Evolutionary conservation across 2,888 invertebrate species (phyloP).

Genomic region (Xestia c-nigrum): DNA sequence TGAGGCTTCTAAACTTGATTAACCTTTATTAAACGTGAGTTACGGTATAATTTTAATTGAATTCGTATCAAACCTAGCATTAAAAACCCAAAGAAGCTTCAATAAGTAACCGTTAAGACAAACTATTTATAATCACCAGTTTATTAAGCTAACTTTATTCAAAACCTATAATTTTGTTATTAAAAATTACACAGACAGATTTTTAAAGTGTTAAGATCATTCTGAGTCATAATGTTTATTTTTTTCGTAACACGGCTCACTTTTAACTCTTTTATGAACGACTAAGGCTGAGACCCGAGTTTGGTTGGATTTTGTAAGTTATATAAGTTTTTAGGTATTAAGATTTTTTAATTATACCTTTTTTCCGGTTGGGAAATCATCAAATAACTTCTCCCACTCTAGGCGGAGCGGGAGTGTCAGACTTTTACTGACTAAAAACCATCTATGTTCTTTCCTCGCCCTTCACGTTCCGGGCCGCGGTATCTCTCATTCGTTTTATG

Average conservation of each 20-base stretch:
- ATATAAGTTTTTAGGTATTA: background rate
- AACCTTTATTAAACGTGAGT: constrained; percentile 44
- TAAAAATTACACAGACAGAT: constrained; percentile 73
- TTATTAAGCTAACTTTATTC: constrained; percentile 56
- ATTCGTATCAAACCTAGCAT: constrained; percentile 52
- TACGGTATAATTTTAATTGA: constrained; percentile 59
- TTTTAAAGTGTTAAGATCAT: constrained; percentile 76
- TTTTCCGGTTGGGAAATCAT: no score
- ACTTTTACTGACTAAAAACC: no score
- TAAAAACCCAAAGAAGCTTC: constrained; percentile 46
- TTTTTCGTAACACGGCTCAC: constrained; percentile 65
- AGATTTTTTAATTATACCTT: background rate
- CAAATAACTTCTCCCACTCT: no score
- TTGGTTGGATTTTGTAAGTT: constrained; percentile 19
- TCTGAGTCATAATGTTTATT: constrained; percentile 70
- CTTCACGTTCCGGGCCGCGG: no score
- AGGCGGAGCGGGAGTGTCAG: no score
- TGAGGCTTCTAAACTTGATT: constrained; percentile 36
- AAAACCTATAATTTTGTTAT: constrained; percentile 76
- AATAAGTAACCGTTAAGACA: constrained; percentile 38
- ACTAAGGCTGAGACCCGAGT: constrained; percentile 33
- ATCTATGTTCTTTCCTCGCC: no score
- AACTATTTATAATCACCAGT: constrained; percentile 58
- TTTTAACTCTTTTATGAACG: constrained; percentile 62
- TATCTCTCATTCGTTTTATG: no score